Base-by-base conservation (phyloP, 2,113 vertebrate genomes). In the Willisornis vidua region DNA sequence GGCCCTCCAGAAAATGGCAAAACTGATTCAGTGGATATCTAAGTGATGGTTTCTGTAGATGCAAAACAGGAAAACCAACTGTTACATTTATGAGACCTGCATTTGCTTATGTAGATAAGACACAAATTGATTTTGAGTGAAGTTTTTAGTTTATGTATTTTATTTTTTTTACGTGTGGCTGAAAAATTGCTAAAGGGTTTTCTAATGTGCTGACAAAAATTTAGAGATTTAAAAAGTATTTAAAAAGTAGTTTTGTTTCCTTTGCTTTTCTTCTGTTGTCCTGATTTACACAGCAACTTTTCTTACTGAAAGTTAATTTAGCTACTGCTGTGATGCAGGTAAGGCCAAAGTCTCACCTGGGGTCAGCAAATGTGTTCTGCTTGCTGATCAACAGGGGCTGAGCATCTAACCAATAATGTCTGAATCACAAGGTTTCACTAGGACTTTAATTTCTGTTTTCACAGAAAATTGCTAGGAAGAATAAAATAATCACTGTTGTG, bases 381-480 rank as follows among this genome's bases (percentile, higher is more conserved):
- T 93, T 88, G 43, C 35, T 93, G 59, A 41, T 68, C 26, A 52
- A 28, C 33, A 52, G 61, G 26, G 45, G 31, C 43, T 51, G 48
- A 77, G 17, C 45, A 63, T 45, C 59, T 91, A 52, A 54, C 46
- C 51, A 43, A 4, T 26, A 57, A 24, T n/a, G 33, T 63, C 51
- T 70, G 43, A 84, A 93, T 70, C 75, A 61, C 55, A 48, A 28
- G 73, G 24, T 31, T 85, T 20, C 66, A 14, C 24, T 55, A 29
- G 68, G 57, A 77, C 39, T 76, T 93, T 31, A 87, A 82, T 92
- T 89, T 89, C 49, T 84, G 14, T 84, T 91, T 87, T 80, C 61
- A 66, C 33, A 74, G 12, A 57, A 62, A 23, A 19, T 85, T 90
- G 63, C 67, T 58, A 52, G 31, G 61, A 88, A 93, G 33, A 73